These are phyloP conservation scores for Nycticebus coucang DNA, from an alignment of 2,113 vertebrate genomes.

Conservation along the genomic window DNA sequence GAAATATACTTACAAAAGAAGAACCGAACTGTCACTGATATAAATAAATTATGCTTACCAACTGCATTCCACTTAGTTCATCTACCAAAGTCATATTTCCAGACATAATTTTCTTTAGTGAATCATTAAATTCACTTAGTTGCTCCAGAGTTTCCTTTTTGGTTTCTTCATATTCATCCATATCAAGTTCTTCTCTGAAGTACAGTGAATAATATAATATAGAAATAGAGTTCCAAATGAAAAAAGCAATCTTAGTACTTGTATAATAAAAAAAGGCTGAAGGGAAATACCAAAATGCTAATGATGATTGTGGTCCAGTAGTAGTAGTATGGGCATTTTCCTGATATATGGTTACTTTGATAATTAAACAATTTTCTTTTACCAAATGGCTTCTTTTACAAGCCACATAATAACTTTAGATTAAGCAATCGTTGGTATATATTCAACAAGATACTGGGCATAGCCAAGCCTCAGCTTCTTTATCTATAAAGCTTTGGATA, in stretches of 20 bases:
- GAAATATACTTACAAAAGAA: background rate
- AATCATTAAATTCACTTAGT: constrained; percentile 96
- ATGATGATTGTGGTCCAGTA: background rate
- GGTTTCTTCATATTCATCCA: constrained; percentile 97
- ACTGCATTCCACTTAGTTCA: constrained; percentile 97
- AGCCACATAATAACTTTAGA: background rate
- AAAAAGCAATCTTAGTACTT: background rate
- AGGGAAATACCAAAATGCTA: background rate
- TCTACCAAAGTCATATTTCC: constrained; percentile 98
- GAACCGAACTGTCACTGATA: background rate
- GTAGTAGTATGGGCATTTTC: background rate
- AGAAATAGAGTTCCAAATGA: background rate
- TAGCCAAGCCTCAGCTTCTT: background rate
- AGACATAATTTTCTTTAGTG: constrained; percentile 97
- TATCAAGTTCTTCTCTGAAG: constrained; percentile 94
- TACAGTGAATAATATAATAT: background rate
- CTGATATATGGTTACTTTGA: background rate
- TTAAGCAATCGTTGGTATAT: background rate
- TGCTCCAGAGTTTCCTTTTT: constrained; percentile 98
- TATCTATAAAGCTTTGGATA: background rate
- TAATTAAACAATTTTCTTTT: constrained; percentile 1
- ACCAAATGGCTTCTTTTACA: constrained; percentile 7
- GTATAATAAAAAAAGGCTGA: background rate
- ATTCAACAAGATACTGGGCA: background rate
- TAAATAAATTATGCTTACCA: constrained; percentile 87